Evolutionary conservation across 2,113 vertebrate species (phyloP), one percentile per base, ranked within the genome.

Genomic region (Pipa parva): DNA sequence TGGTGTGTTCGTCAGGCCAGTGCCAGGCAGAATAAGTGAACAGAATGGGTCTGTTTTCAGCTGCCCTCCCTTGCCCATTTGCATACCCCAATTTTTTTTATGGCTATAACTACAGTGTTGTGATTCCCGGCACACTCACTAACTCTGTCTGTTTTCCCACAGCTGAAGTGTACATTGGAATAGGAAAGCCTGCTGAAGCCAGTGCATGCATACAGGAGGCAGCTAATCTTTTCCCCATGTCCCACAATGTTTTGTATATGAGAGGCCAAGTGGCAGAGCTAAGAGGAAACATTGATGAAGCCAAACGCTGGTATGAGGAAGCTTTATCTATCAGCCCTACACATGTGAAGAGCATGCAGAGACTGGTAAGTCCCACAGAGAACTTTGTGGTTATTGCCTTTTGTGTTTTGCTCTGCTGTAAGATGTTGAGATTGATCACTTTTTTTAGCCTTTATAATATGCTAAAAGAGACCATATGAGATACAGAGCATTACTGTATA

Each of bases 341-440:
- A 8, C 97, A 99, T 0, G 95, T 99, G 76, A 97, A 93, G 85
- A 98, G 94, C 81, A 97, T 99, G 97, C 97, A 99, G 83, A 92
- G 95, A 75, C 87, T 98, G 95, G 96, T 99, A 81, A 95, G 92
- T 86, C 55, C 4, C 18, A 49, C 3, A 13, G 9, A 49, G 21
- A 3, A 11, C 46, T 42, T 10, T 6, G 29, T 31, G 29, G 10
- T 5, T 18, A n/a, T 42, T 42, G n/a, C n/a, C n/a, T n/a, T 39
- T 5, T 39, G 5, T 39, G 12, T 39, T 12, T 39, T 36, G 33
- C 39, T 18, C 13, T n/a, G 39, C n/a, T 5, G 29, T 10, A 31
- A 31, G 5, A 10, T 31, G 29, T 31, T 31, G 5, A 5, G 5
- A 6, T 6, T 6, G 5, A 5, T 10, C 29, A 31, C 5, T 6